Evolutionary conservation across 2,113 vertebrate species (phyloP).

Genomic region (Turnix velox): DNA sequence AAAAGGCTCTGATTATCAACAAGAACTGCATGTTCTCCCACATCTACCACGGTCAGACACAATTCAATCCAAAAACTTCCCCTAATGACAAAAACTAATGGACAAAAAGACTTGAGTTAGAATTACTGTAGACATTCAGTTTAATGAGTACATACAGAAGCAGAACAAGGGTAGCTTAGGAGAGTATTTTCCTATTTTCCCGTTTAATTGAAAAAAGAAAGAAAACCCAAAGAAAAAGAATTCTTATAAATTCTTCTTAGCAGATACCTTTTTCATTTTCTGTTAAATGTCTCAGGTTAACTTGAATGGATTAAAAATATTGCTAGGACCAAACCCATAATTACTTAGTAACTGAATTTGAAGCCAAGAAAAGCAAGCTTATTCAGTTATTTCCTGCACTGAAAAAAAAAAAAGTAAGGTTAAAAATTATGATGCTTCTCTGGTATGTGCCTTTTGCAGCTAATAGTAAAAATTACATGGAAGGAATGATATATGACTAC

Average conservation of each 20-base stretch:
- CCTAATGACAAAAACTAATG: background rate
- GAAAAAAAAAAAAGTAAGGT: accelerated
- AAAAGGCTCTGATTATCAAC: background rate
- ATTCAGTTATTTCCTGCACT: background rate
- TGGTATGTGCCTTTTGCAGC: background rate
- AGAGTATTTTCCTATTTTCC: background rate
- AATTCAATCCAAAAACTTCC: background rate
- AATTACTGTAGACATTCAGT: background rate
- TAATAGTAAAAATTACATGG: background rate
- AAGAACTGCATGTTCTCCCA: background rate
- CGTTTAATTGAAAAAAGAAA: background rate
- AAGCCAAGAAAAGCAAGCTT: background rate
- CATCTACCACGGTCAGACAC: background rate
- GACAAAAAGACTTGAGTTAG: background rate
- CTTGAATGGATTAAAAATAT: background rate
- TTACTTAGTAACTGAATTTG: background rate
- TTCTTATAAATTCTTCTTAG: background rate
- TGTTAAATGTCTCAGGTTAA: background rate
- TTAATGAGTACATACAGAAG: background rate
- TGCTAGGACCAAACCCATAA: background rate
- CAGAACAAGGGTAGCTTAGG: background rate
- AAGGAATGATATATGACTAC: background rate
- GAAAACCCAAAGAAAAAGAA: background rate
- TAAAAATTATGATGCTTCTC: background rate
- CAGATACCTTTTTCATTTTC: background rate